These are phyloP conservation scores for Schizopygopsis malacanthus DNA, from an alignment of 2,797 vertebrate species.

Conservation along the genomic window DNA sequence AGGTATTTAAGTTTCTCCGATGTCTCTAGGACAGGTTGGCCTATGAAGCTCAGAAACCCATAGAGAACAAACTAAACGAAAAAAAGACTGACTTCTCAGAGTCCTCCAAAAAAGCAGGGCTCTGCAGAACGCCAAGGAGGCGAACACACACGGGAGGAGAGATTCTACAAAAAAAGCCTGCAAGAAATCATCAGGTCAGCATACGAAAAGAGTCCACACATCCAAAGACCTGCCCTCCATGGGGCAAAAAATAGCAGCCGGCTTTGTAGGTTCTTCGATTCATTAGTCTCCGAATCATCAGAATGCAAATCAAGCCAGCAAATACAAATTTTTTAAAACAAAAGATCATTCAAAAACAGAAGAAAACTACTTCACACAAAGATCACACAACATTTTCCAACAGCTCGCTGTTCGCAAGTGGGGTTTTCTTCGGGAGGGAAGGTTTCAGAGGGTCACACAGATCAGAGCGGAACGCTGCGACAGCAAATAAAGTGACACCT, in stretches of 20 bases:
- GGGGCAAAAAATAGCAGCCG: slow-evolving; percentile 59
- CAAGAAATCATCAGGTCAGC: slow-evolving; percentile 66
- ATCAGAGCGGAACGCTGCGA: slow-evolving; percentile 51
- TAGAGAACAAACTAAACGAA: slow-evolving; percentile 67
- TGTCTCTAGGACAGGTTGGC: slow-evolving; percentile 77
- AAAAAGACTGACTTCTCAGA: slow-evolving; percentile 72
- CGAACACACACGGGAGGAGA: slow-evolving; percentile 76
- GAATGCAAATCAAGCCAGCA: slow-evolving; percentile 68
- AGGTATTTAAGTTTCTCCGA: slow-evolving; percentile 76
- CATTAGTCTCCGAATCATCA: slow-evolving; percentile 66
- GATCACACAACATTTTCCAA: slow-evolving; percentile 79
- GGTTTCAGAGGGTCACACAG: slow-evolving; percentile 42
- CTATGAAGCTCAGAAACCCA: slow-evolving; percentile 84
- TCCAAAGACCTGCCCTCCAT: slow-evolving; percentile 66
- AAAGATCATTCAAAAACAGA: slow-evolving; percentile 60
- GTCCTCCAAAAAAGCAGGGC: slow-evolving; percentile 85
- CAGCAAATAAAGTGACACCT: slow-evolving; percentile 37
- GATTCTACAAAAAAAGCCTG: slow-evolving; percentile 80
- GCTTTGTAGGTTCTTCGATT: slow-evolving; percentile 54
- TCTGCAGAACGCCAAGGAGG: slow-evolving; percentile 86
- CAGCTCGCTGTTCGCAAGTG: slow-evolving; percentile 70
- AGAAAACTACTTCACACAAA: slow-evolving; percentile 71
- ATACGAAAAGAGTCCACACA: slow-evolving; percentile 71
- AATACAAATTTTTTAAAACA: slow-evolving; percentile 54
- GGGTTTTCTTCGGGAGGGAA: slow-evolving; percentile 38